Conservation (phyloP, 2,113 vertebrate species). For the Corynorhinus townsendii region DNA sequence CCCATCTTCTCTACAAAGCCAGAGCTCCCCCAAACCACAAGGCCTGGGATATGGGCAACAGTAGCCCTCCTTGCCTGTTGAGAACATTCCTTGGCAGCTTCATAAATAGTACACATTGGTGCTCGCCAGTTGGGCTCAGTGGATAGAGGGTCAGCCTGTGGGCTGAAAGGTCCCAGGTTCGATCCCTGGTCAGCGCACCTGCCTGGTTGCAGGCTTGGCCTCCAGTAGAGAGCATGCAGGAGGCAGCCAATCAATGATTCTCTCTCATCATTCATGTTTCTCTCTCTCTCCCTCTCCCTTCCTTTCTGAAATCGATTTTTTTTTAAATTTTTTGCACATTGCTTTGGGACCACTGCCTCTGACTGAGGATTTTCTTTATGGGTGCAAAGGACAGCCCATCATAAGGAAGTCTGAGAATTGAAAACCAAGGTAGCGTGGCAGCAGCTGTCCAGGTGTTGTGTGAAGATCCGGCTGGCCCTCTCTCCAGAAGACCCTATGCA, state of each 20-base stretch:
- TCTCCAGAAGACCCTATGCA: not conserved
- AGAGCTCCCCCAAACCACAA: not conserved
- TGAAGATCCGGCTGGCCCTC: not conserved
- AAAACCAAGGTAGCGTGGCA: not conserved
- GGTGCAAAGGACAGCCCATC: not conserved
- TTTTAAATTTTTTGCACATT: not conserved
- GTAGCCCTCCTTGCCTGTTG: not conserved
- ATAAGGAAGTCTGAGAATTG: not conserved
- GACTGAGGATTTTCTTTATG: not conserved
- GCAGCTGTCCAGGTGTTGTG: not conserved
- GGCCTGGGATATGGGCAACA: not conserved
- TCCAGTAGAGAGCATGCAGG: too few species aligned
- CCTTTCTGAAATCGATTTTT: too few species aligned
- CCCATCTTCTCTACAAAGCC: not conserved
- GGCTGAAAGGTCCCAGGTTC: too few species aligned
- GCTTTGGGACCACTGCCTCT: constrained; percentile 30
- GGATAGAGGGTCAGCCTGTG: too few species aligned
- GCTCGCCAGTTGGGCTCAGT: too few species aligned
- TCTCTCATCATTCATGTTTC: too few species aligned
- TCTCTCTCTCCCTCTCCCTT: too few species aligned
- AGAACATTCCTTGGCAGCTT: constrained; percentile 39
- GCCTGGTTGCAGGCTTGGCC: too few species aligned
- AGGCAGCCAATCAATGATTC: too few species aligned
- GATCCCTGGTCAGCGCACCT: too few species aligned
- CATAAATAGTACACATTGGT: not conserved